Evolutionary conservation across 2,113 vertebrate species (phyloP).

Genomic region (Sisor rabdophorus): DNA sequence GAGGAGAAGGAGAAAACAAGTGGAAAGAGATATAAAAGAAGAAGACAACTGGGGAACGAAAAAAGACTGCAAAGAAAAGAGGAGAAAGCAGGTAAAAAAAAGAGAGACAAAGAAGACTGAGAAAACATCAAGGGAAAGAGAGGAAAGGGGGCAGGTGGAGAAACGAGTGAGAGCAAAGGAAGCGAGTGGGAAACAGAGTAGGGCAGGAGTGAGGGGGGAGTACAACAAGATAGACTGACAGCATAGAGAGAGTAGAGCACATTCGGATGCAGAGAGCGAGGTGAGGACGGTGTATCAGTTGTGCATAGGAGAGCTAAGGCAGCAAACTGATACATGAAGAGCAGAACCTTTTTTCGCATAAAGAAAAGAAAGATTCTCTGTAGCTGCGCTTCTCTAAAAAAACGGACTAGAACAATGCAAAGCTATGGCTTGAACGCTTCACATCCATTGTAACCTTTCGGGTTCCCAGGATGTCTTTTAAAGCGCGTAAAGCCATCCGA

Average conservation of each 20-base stretch:
- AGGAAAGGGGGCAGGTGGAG: slow-evolving; percentile 14
- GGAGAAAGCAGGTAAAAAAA: too few species aligned
- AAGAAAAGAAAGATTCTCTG: slow-evolving; percentile 2
- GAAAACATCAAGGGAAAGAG: too few species aligned
- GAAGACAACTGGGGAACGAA: too few species aligned
- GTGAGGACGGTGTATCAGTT: slow-evolving; percentile 32
- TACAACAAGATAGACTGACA: too few species aligned
- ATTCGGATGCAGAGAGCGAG: slow-evolving; percentile 20
- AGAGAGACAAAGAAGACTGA: too few species aligned
- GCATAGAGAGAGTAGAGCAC: not conserved
- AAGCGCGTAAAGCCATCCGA: not conserved
- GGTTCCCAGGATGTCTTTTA: not conserved
- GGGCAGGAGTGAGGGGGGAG: too few species aligned
- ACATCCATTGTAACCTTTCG: not conserved
- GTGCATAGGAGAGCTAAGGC: slow-evolving; percentile 18
- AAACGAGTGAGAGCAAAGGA: not conserved
- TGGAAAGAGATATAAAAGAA: too few species aligned
- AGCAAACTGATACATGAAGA: slow-evolving; percentile 25
- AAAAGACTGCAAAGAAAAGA: too few species aligned
- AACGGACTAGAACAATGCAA: not conserved
- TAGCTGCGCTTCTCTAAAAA: slow-evolving; percentile 4
- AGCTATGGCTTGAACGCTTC: not conserved
- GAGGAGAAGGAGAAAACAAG: too few species aligned
- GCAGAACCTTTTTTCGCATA: not conserved
- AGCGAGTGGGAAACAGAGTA: not conserved